Percentiles rank a stretch among this genome's conserved stretches.
These are phyloP conservation scores for Itoplectis maculator DNA, from an alignment of 2,888 invertebrate genomes.

Conservation along the genomic window DNA sequence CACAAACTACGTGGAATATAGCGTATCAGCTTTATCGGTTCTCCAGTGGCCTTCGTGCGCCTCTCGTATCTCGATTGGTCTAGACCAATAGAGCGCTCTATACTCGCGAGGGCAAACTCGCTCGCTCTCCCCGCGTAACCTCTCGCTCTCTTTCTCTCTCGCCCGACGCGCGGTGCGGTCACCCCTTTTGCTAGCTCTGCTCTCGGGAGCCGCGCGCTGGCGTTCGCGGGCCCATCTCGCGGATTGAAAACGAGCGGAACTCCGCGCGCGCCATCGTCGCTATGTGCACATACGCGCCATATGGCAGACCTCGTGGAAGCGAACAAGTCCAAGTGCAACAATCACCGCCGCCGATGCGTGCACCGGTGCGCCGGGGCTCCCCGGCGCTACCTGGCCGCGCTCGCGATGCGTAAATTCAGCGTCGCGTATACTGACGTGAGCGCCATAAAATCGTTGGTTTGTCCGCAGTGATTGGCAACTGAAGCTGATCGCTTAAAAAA, in stretches of 20 bases:
- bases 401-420: conserved; percentile 15
- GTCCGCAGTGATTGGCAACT: not conserved
- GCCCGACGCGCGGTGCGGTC: conserved; percentile 56
- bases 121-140: conserved; percentile 10
- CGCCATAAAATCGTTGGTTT: not conserved
- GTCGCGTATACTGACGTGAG: not conserved
- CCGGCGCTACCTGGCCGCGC: conserved; percentile 35
- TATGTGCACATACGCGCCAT: conserved; percentile 42
- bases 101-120: conserved; percentile 62
- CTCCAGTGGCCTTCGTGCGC: conserved; percentile 61
- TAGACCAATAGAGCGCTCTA: conserved; percentile 67
- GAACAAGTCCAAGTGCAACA: conserved; percentile 78
- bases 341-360: conserved; percentile 69
- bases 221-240: conserved; percentile 44
- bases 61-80: conserved; percentile 69
- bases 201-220: conserved; percentile 56
- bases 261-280: conserved; percentile 43
- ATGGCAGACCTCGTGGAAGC: conserved; percentile 53
- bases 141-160: conserved; percentile 59
- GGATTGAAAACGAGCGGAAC: conserved; percentile 65
- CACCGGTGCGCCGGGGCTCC: conserved; percentile 31
- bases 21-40: conserved; percentile 66
- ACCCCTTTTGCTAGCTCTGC: conserved; percentile 62
- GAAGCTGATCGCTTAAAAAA: not conserved
- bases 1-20: conserved; percentile 32